phyloP scores from a whole-genome alignment of 2,888 invertebrate genomes.

The Crepidodera aurea region DNA sequence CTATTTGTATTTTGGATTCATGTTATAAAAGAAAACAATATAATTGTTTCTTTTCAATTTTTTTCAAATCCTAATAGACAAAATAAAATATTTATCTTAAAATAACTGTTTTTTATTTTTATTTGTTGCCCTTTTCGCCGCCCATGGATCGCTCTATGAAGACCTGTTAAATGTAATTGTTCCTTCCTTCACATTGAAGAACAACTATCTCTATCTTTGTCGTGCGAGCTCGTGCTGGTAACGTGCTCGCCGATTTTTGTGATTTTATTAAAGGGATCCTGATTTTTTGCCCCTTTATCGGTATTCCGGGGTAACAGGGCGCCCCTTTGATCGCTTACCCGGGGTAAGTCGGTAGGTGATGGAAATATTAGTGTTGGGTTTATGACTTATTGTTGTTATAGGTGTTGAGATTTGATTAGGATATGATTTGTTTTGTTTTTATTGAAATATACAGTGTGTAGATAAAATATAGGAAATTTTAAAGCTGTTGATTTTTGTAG shows the following conservation, averaged over 20 bases:
- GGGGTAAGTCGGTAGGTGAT: not conserved
- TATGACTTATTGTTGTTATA: not conserved
- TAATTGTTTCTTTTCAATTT: no score
- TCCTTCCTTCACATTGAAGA: slow-evolving; percentile 36
- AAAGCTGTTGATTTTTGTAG: no score
- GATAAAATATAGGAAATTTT: no score
- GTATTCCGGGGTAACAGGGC: slow-evolving; percentile 31
- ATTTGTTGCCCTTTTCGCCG: slow-evolving; percentile 17
- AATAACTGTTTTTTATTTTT: no score
- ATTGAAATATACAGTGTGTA: no score
- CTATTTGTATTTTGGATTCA: no score
- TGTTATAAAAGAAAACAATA: no score
- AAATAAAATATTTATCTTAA: no score
- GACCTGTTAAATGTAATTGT: slow-evolving; percentile 40
- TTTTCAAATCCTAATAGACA: no score
- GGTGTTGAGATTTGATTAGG: not conserved
- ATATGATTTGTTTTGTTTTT: no score
- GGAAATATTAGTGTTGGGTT: not conserved
- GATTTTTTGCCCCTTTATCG: slow-evolving; percentile 35
- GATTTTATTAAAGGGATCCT: slow-evolving; percentile 36
- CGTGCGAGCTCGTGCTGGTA: slow-evolving; percentile 52
- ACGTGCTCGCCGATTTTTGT: slow-evolving; percentile 48
- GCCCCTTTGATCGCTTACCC: slow-evolving; percentile 26
- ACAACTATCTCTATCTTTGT: slow-evolving; percentile 34
- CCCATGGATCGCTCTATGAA: slow-evolving; percentile 34